Conservation (phyloP, 2,888 invertebrate genomes). For the Lucinisca nassula region DNA sequence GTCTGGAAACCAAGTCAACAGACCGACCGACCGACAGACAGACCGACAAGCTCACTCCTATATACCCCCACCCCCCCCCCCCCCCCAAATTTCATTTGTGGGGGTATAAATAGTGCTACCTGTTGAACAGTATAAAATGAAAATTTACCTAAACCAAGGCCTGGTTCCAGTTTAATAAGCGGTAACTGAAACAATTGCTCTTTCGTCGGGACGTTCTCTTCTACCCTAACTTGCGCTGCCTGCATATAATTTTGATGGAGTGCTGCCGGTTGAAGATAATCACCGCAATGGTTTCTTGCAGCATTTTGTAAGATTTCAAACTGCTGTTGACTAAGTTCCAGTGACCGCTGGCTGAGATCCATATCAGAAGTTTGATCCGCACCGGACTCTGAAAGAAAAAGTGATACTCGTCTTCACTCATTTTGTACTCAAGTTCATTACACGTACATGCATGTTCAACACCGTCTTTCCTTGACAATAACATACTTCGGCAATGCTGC, state of each 20-base stretch:
- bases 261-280: background rate
- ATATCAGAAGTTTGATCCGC: conserved; percentile 50
- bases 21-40: too few relatives aligned
- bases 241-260: background rate
- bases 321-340: background rate
- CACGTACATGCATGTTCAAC: too few relatives aligned
- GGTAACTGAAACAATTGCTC: conserved; percentile 23
- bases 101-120: too few relatives aligned
- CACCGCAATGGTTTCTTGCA: too few relatives aligned
- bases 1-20: too few relatives aligned
- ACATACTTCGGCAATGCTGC: too few relatives aligned
- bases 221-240: background rate
- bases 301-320: background rate
- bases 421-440: too few relatives aligned
- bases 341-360: conserved; percentile 50
- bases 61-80: too few relatives aligned
- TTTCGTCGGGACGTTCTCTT: background rate
- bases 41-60: too few relatives aligned
- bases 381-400: conserved; percentile 43
- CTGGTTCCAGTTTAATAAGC: conserved; percentile 64
- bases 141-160: conserved; percentile 64
- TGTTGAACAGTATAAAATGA: too few relatives aligned
- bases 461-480: too few relatives aligned
- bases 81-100: too few relatives aligned
- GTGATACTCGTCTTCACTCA: background rate